Percentiles rank a stretch among this genome's conserved stretches.
Evolutionary conservation across 2,113 vertebrate genomes (phyloP).

Genomic region (Pipa parva): DNA sequence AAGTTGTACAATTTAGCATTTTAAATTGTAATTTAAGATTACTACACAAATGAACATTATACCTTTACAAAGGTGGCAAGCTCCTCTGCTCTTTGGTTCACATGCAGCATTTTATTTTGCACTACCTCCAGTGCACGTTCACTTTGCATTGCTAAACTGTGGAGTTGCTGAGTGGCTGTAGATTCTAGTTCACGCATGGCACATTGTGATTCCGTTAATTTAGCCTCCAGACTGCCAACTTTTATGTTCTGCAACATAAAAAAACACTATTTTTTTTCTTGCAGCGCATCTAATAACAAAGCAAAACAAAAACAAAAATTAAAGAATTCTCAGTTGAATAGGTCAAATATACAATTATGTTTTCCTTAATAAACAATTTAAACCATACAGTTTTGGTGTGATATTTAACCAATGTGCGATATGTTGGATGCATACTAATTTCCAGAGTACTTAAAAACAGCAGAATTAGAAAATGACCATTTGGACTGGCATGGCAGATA

Average conservation of each 20-base stretch:
- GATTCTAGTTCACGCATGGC: constrained; percentile 70
- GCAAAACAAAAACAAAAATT: no score
- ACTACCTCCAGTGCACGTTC: constrained; percentile 67
- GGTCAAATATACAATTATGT: no score
- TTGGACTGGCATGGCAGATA: no score
- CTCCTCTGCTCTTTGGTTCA: constrained; percentile 71
- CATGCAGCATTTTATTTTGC: constrained; percentile 67
- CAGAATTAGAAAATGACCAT: no score
- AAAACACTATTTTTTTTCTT: background rate
- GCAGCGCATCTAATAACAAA: no score
- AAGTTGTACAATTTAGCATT: background rate
- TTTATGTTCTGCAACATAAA: constrained; percentile 66
- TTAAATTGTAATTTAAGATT: background rate
- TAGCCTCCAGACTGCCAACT: constrained; percentile 62
- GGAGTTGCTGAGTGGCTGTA: constrained; percentile 72
- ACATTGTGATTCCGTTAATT: constrained; percentile 65
- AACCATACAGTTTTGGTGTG: no score
- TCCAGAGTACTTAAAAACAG: no score
- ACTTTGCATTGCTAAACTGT: constrained; percentile 74
- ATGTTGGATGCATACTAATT: no score
- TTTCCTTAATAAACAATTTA: no score
- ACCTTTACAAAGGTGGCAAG: constrained; percentile 80
- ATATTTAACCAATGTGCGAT: no score
- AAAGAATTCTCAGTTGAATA: no score
- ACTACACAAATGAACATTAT: constrained; percentile 35